Evolutionary conservation across 2,797 vertebrate species (phyloP).

Genomic region (Sciurus carolinensis): DNA sequence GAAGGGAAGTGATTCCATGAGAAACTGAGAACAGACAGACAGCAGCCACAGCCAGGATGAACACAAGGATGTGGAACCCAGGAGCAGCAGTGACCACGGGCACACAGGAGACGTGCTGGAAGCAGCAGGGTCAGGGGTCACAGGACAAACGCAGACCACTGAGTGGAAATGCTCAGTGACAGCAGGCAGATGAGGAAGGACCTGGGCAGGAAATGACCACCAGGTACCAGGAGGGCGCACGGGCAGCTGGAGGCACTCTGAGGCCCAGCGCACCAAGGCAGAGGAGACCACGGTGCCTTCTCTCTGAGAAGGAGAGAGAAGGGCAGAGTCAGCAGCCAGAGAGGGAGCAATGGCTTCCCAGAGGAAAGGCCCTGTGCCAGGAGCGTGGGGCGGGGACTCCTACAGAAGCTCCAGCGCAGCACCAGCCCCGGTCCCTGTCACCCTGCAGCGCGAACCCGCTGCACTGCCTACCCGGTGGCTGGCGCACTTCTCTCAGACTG

Average conservation of each 20-base stretch:
- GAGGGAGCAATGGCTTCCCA: neutral
- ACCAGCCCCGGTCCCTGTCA: no score
- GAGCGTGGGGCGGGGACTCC: no score
- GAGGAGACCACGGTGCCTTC: neutral
- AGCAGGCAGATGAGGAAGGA: neutral
- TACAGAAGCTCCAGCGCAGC: no score
- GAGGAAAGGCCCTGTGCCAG: neutral
- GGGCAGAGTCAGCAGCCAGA: neutral
- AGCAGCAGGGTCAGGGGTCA: no score
- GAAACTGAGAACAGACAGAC: neutral
- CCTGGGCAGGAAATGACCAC: neutral
- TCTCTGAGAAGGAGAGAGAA: no score
- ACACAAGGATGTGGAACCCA: neutral
- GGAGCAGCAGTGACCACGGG: no score
- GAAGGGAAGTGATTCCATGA: neutral
- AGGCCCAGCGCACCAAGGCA: neutral
- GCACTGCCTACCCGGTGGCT: no score
- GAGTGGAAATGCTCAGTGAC: neutral
- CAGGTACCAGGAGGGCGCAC: neutral
- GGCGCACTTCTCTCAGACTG: no score
- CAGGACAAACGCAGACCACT: neutral
- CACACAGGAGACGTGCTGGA: neutral
- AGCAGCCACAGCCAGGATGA: fast-evolving
- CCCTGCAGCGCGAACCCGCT: no score
- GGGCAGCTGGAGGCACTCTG: neutral